Evolutionary conservation across 2,113 vertebrate species (phyloP).

Genomic region (Apistogramma diplotaenia): DNA sequence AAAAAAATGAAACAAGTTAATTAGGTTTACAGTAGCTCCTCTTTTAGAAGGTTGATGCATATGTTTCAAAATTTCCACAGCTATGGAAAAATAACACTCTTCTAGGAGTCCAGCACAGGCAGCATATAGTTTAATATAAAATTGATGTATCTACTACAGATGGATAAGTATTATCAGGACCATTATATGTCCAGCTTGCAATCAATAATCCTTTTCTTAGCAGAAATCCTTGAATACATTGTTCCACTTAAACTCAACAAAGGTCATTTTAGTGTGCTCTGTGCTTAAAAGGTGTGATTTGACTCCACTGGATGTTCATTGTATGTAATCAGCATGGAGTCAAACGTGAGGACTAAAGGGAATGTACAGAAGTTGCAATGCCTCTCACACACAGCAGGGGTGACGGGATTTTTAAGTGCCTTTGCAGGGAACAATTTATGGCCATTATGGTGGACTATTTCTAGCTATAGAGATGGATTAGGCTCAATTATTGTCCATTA

Average conservation of each 20-base stretch:
- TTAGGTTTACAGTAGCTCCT: constrained; percentile 52
- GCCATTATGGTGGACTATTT: constrained; percentile 86
- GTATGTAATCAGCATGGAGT: constrained; percentile 71
- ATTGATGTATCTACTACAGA: neutral
- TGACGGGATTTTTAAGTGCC: constrained; percentile 70
- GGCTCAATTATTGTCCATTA: constrained; percentile 95
- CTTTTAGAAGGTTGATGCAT: constrained; percentile 41
- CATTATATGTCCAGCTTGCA: constrained; percentile 14
- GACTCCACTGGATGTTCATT: constrained; percentile 52
- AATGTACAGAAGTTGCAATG: constrained; percentile 57
- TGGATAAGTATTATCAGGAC: neutral
- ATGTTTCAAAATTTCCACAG: constrained; percentile 32
- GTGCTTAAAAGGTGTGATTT: constrained; percentile 67
- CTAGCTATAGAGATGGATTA: constrained; percentile 85
- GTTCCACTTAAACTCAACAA: constrained; percentile 8
- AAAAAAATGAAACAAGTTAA: constrained; percentile 68
- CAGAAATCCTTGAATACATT: constrained; percentile 2
- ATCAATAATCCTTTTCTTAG: neutral
- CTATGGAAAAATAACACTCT: constrained; percentile 6
- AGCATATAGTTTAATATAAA: neutral
- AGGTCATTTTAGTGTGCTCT: constrained; percentile 39
- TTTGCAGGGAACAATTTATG: constrained; percentile 82
- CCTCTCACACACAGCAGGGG: constrained; percentile 67
- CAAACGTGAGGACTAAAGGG: constrained; percentile 53
- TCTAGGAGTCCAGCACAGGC: constrained; percentile 2